Base-by-base conservation (phyloP, 2,888 invertebrate genomes). In the Trissoscelio sp. region DNA sequence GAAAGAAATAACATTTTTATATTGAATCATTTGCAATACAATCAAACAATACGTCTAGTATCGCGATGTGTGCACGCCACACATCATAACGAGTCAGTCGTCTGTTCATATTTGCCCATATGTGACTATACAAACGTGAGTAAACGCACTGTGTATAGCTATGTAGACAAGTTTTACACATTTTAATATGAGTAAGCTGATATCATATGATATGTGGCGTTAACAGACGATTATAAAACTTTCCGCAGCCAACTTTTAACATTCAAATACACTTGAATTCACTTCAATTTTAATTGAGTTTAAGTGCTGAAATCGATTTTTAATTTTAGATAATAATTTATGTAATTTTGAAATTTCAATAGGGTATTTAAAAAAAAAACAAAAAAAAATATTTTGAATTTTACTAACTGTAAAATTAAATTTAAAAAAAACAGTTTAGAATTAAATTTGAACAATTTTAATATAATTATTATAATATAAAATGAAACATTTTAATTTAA, bases 141-240 rank as follows among this genome's bases (percentile, higher is more conserved):
- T 51, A 53, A 20, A 62, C 37, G 62, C 20, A 62, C 64, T 5
- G 34, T 24, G 24, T 46, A 51, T 60, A 53, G 20, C 4, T 46
- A 51, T 66, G 67, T 51, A 75, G 75, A 58, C 48, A 60, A 58
- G 75, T 67, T 60, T 67, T 53, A 62, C 69, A 69, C 60, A 77
- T 69, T 77, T 60, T 77, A 77, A 67, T 69, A 44, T 51, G 75
- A 75, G 73, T 74, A 60, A 77, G 67, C 44, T 42, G 77, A 77
- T 77, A 77, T 69, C 69, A 60, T 24, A 42, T 62, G 60, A 75
- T 69, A 62, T 69, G 60, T 69, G 62, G 62, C 55, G 60, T 69
- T 69, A 53, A 69, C 77, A 31, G 44, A 69, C 60, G 60, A 67
- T 77, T 77, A 44, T 62, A 77, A 77, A 77, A 77, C 60, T 77